Base-by-base conservation (phyloP, 2,113 vertebrate genomes). In the Colistium nudipinnis region DNA sequence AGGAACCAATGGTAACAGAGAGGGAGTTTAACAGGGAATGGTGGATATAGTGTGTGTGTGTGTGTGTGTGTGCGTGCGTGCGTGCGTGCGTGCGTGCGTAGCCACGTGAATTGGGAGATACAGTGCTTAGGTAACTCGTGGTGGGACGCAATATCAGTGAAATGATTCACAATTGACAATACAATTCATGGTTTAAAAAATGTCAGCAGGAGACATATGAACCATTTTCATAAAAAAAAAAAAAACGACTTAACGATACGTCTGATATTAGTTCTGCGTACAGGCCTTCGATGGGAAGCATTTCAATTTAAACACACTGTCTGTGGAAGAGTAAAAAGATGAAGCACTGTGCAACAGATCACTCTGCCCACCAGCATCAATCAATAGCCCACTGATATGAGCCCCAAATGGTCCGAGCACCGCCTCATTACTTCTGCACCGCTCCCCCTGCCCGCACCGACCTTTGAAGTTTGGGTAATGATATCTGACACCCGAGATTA, bases 401-500 rank as follows among this genome's bases (percentile, higher is more conserved):
- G 68, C 55, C 59, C 69, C 71, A 72, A 79, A 78, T 70, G 75
- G 53, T 71, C 70, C 16, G 27, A 68, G 60, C 27, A 77, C 22
- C 70, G 54, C 79, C 61, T 77, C 52, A 54, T 69, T 75, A 73
- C 80, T 72, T 72, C 74, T 69, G 49, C 68, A 48, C 51, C 35
- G 41, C 78, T 65, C 52, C 74, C n/a, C 70, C 80, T 73, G 62
- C 62, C 74, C 68, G 67, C 9, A 43, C 17, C 76, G 27, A 14
- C 73, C 62, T 88, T 85, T 88, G 80, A 90, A 76, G 80, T 76
- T 74, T 28, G n/a, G 25, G 64, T 82, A 82, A 89, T 57, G 74
- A 88, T 78, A 76, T 87, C 78, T 82, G 85, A 80, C 84, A 76
- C 76, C 22, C 70, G 61, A 85, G 84, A 85, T 88, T 85, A 87